Percentiles rank a stretch among this genome's conserved stretches.
These are phyloP conservation scores for Pangasianodon hypophthalmus DNA, from an alignment of 2,113 vertebrate genomes.

Conservation along the genomic window DNA sequence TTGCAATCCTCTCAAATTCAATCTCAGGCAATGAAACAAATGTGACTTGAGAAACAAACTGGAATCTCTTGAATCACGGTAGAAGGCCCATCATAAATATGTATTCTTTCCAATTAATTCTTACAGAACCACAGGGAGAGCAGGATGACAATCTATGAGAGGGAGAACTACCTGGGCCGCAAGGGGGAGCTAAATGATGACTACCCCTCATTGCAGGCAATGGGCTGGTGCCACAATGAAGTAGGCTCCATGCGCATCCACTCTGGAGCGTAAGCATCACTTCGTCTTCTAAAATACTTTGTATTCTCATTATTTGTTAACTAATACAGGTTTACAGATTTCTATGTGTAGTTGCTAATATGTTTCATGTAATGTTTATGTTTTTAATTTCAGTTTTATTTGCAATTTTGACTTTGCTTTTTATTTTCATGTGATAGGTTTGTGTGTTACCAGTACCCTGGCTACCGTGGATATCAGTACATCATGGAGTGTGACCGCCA, in stretches of 20 bases:
- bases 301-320: not conserved
- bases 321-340: not conserved
- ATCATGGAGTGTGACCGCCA: conserved; percentile 90
- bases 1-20: not conserved
- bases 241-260: conserved; percentile 87
- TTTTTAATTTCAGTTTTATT: conserved; percentile 16
- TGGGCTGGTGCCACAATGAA: conserved; percentile 91
- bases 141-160: conserved; percentile 87
- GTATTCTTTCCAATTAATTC: not conserved
- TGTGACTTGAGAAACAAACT: not conserved
- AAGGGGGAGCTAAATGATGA: conserved; percentile 88
- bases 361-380: not conserved
- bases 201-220: conserved; percentile 87
- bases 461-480: conserved; percentile 92
- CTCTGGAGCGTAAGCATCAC: conserved; percentile 84
- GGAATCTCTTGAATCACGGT: not conserved
- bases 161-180: conserved; percentile 90
- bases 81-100: not conserved
- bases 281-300: not conserved
- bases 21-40: not conserved
- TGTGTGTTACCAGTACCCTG: conserved; percentile 92
- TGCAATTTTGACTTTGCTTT: not conserved
- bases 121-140: conserved; percentile 85
- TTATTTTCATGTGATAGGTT: conserved; percentile 72
- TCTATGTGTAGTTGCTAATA: not conserved